phyloP scores from a whole-genome alignment of 2,113 vertebrate species.

The Xyliphius kryptos region DNA sequence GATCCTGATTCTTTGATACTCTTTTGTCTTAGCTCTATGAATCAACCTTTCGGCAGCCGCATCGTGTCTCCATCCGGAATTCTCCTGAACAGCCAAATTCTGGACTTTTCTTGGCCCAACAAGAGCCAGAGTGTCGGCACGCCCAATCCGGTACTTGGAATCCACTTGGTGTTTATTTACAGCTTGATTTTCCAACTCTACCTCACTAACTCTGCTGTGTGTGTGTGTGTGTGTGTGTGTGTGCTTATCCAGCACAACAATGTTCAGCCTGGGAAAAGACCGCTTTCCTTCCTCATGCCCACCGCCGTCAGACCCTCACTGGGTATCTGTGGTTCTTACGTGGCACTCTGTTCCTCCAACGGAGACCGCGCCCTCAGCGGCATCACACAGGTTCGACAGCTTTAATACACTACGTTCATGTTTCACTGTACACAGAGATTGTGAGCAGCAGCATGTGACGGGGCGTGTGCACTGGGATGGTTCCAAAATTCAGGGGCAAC shows the following conservation, averaged over 20 bases:
- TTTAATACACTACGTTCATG: no score
- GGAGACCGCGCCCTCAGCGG: constrained; percentile 81
- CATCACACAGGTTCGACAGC: constrained; percentile 79
- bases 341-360: constrained; percentile 79
- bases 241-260: constrained; percentile 74
- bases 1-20: constrained; percentile 23
- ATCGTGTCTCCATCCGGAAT: constrained; percentile 88
- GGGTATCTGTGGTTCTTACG: constrained; percentile 88
- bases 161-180: no score
- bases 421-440: no score
- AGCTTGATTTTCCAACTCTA: no score
- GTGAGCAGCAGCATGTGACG: no score
- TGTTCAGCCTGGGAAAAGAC: constrained; percentile 76
- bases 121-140: constrained; percentile 65
- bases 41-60: constrained; percentile 89
- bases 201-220: not conserved
- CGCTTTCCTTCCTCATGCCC: constrained; percentile 86
- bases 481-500: no score
- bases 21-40: constrained; percentile 90
- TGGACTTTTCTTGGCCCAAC: constrained; percentile 93
- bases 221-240: no score
- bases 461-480: no score
- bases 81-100: constrained; percentile 92
- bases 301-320: constrained; percentile 81
- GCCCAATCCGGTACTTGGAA: constrained; percentile 63